Base-by-base conservation (phyloP, 2,113 vertebrate species). In the Oreotragus oreotragus region DNA sequence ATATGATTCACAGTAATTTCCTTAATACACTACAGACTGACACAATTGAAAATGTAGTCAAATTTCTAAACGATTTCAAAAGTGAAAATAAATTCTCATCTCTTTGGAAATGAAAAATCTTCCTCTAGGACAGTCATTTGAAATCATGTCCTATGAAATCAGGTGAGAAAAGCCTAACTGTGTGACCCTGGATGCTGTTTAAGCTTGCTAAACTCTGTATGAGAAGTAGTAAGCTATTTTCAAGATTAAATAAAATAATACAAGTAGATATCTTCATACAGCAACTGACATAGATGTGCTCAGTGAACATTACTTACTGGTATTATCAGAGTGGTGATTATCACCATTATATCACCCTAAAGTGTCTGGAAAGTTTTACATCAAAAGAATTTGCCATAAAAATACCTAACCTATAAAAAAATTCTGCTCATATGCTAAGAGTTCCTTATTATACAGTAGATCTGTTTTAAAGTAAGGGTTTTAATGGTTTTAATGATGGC, bases 31-130 rank as follows among this genome's bases (percentile, higher is more conserved):
- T 76, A 81, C 49, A 88, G 76, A 87, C 45, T 58, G 36, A 85
- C 5, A 91, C 19, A 84, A 80, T 2, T 60, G n/a, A 93, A 80
- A 81, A 94, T 53, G 13, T 30, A 19, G 66, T 39, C 53, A 79
- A 88, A 58, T 79, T 94, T 70, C 79, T 91, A 73, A 96, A 90
- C 7, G 27, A 77, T 85, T 90, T 93, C 80, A 53, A 91, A 87
- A 55, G 36, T 21, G 58, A 89, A 64, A 45, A 95, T 92, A 86
- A 25, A 17, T 49, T 33, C 15, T 66, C 43, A 88, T n/a, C 17
- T 62, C 45, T 14, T 49, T 98, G 58, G 43, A 88, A 96, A 95
- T 53, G 53, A 25, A 91, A 91, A 91, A 19, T 36, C 19, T 58
- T 84, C 45, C 36, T 97, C 27, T 8, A 49, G 15, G 12, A 88